Evolutionary conservation across 2,113 vertebrate genomes (phyloP).

Genomic region (Choloepus hoffmanni): DNA sequence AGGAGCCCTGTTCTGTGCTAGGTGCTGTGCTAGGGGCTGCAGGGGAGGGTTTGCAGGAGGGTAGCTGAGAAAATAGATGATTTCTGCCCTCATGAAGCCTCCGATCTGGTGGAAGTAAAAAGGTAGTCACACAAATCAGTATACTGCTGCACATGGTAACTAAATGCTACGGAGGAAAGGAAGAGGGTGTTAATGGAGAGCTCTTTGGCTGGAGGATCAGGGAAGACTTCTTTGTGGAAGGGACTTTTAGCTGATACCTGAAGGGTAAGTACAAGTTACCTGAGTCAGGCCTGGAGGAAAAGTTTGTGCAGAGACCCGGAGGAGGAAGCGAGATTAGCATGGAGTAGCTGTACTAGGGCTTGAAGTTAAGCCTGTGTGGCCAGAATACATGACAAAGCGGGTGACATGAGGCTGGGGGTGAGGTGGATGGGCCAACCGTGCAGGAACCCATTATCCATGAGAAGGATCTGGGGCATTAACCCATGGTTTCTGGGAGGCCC

Average conservation of each 20-base stretch:
- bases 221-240: neutral
- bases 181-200: neutral
- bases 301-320: neutral
- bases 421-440: neutral
- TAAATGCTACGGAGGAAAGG: neutral
- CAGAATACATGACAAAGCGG: neutral
- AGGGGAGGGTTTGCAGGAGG: no score
- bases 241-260: neutral
- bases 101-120: neutral
- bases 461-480: neutral
- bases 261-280: neutral
- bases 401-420: neutral
- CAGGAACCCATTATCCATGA: fast-evolving
- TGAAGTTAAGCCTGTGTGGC: neutral
- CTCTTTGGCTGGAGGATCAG: neutral
- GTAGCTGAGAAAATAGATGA: neutral
- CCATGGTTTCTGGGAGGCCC: neutral
- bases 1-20: neutral
- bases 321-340: neutral
- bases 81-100: neutral
- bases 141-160: neutral
- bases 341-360: no score
- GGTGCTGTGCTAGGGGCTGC: neutral
- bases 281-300: neutral
- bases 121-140: neutral